Base-by-base conservation (phyloP, 2,113 vertebrate species). In the Pseudopipra pipra region DNA sequence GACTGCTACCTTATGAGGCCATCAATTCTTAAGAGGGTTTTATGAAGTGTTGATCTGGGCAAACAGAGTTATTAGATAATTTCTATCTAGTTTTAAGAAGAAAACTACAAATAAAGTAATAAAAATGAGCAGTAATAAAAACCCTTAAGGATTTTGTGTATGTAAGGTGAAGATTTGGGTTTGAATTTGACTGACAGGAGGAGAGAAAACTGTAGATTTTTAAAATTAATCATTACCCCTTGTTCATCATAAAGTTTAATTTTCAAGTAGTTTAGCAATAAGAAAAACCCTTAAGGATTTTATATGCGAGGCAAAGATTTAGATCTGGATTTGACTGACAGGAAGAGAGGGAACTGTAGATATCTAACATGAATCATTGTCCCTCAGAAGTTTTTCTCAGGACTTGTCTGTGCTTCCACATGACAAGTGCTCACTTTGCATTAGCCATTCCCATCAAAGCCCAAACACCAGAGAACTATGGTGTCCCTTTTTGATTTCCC, bases 1-100 rank as follows among this genome's bases (percentile, higher is more conserved):
- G 30, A 52, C 43, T 78, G 58, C 52, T 68, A 4, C 31, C 89
- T 91, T 82, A 63, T 72, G 58, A 72, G 77, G 30, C 23, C 23
- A 58, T 89, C 12, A 46, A 5, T 94, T 92, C 95, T 95, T 85
- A 87, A 91, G 65, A 76, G 52, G 8, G 14, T 85, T 95, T 85
- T 75, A 49, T 85, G 66, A 65, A 76, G 37, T 33, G 61, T 87
- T 90, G 24, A 70, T 92, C n/a, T 3, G 0, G n/a, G 30, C 5
- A 87, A 78, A 37, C 14, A 39, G 28, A 24, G 41, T 68, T 94
- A 56, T 49, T 58, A 52, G 44, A 12, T 51, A 62, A 65, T 23
- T 52, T 75, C 43, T 82, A 15, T 61, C 24, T 58, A 68, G 41
- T 79, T 87, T 82, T 75, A 61, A 72, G 56, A 86, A 55, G n/a